Percentiles rank a stretch among this genome's conserved stretches.
Evolutionary conservation across 2,888 invertebrate genomes (phyloP).

Genomic region (Yponomeuta malinellus): DNA sequence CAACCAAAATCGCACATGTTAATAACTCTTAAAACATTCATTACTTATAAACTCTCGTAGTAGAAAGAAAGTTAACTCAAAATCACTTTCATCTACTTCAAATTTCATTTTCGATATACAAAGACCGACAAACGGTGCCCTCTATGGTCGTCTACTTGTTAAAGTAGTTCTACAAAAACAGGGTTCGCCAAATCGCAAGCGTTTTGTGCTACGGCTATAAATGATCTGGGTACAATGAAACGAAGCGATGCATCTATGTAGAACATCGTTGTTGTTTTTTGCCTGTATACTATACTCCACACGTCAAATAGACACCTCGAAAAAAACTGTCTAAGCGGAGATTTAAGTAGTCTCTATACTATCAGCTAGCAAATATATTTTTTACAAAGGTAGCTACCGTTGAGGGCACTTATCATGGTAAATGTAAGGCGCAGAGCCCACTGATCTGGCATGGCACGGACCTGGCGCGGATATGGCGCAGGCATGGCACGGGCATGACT

Average conservation of each 20-base stretch:
- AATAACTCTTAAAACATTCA: neutral
- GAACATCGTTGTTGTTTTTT: constrained; percentile 58
- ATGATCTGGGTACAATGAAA: constrained; percentile 58
- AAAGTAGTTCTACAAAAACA: neutral
- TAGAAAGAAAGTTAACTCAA: constrained; percentile 52
- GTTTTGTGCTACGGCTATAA: constrained; percentile 17
- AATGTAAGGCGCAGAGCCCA: too few relatives aligned
- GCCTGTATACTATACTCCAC: constrained; percentile 30
- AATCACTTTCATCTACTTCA: constrained; percentile 65
- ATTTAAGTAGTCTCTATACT: constrained; percentile 25
- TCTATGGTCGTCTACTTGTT: neutral
- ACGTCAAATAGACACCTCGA: constrained; percentile 43
- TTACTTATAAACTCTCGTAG: neutral
- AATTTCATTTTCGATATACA: constrained; percentile 31
- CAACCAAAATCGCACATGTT: neutral
- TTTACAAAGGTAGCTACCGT: too few relatives aligned
- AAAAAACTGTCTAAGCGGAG: constrained; percentile 25
- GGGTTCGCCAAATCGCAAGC: neutral
- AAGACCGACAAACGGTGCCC: neutral
- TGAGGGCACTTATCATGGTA: too few relatives aligned
- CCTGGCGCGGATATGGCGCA: too few relatives aligned
- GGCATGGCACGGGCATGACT: too few relatives aligned
- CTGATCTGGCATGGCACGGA: too few relatives aligned
- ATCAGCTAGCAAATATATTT: constrained; percentile 25
- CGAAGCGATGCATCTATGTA: constrained; percentile 62